Evolutionary conservation across 1,140 invertebrate species (phyloP).

Genomic region (Drosophila tani): DNA sequence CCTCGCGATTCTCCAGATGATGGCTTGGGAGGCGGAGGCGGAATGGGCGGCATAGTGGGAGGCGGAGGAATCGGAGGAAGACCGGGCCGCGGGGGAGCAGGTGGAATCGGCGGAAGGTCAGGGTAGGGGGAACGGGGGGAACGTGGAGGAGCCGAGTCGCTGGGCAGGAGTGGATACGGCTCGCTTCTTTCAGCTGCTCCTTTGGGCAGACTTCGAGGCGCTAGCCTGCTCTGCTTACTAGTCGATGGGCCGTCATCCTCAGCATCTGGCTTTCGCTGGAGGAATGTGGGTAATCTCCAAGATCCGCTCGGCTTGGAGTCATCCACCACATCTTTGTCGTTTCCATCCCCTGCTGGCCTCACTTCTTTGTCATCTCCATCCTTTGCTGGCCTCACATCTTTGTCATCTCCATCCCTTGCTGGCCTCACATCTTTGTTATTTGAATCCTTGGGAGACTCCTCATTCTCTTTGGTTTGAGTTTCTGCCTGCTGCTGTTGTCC

Average conservation of each 20-base stretch:
- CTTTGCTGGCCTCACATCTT: no score
- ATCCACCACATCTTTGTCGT: background rate
- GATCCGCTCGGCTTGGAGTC: background rate
- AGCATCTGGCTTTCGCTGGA: background rate
- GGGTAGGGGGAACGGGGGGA: background rate
- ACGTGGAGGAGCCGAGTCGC: background rate
- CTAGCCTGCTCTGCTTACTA: no score
- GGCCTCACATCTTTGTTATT: background rate
- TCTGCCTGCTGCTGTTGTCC: no score
- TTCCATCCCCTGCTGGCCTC: background rate
- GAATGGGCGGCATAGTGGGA: constrained; percentile 5
- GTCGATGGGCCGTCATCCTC: background rate
- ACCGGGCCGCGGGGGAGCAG: background rate
- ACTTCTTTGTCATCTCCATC: no score
- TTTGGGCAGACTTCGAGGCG: background rate
- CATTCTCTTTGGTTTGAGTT: no score
- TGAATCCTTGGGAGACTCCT: no score
- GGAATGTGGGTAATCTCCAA: background rate
- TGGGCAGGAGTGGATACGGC: background rate
- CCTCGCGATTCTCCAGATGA: background rate
- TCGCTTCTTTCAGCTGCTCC: background rate
- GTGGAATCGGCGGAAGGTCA: background rate
- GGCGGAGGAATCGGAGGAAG: background rate
- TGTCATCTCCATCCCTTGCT: no score
- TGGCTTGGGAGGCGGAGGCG: background rate